Evolutionary conservation across 2,797 vertebrate species (phyloP).

Genomic region (Fistularia tabacaria): DNA sequence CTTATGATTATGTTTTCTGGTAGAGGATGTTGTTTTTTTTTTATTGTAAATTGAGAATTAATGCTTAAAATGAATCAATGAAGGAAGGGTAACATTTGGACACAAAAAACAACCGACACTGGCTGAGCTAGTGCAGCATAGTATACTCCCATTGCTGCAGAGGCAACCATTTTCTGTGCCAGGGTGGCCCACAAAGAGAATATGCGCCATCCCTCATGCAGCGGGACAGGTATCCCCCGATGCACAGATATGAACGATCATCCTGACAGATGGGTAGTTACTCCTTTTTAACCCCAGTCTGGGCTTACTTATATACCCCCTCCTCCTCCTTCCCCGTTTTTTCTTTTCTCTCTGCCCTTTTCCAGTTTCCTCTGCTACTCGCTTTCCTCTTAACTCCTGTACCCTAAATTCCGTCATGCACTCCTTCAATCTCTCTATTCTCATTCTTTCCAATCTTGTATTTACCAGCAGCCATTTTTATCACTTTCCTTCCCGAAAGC

Average conservation of each 20-base stretch:
- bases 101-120: too few relatives aligned
- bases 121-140: slow-evolving; percentile 17
- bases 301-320: slow-evolving; percentile 61
- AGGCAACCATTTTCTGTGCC: slow-evolving; percentile 57
- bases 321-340: slow-evolving; percentile 7
- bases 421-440: slow-evolving; percentile 28
- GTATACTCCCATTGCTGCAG: slow-evolving; percentile 32
- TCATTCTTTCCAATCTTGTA: slow-evolving; percentile 18
- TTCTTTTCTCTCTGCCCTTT: slow-evolving; percentile 15
- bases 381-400: neutral
- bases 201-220: slow-evolving; percentile 63
- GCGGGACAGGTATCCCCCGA: slow-evolving; percentile 61
- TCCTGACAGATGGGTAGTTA: slow-evolving; percentile 77
- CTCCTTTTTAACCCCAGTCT: slow-evolving; percentile 73
- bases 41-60: slow-evolving; percentile 23
- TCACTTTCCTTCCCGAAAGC: slow-evolving; percentile 56
- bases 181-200: slow-evolving; percentile 60
- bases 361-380: slow-evolving; percentile 12
- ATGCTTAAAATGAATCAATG: slow-evolving; percentile 25
- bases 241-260: slow-evolving; percentile 72
- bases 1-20: slow-evolving; percentile 33
- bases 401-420: neutral
- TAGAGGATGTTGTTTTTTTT: slow-evolving; percentile 17
- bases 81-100: slow-evolving; percentile 1
- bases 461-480: slow-evolving; percentile 22